Evolutionary conservation across 2,797 vertebrate species (phyloP).

Genomic region (Dromococcyx pavoninus): DNA sequence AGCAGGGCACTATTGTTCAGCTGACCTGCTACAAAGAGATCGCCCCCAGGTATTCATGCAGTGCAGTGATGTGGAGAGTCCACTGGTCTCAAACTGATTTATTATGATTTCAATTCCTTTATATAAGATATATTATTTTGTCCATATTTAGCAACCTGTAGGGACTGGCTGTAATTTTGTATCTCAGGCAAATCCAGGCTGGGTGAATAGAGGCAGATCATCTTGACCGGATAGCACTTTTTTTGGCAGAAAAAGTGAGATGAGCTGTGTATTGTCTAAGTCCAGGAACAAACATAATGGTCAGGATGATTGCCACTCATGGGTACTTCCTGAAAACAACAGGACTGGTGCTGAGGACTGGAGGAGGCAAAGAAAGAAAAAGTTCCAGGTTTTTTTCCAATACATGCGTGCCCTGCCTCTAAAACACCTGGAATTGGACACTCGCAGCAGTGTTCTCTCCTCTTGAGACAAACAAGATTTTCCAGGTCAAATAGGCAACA

Average conservation of each 20-base stretch:
- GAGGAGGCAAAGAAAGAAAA: background rate
- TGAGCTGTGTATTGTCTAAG: background rate
- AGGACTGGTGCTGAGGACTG: background rate
- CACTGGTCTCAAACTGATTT: slow-evolving; percentile 15
- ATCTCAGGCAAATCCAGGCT: background rate
- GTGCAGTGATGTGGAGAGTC: slow-evolving; percentile 49
- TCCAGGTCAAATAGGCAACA: background rate
- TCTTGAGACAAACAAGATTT: background rate
- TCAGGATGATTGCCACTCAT: background rate
- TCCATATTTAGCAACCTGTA: background rate
- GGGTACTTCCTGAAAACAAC: background rate
- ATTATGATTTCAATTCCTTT: slow-evolving; percentile 21
- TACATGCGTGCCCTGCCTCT: background rate
- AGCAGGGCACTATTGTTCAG: slow-evolving; percentile 10
- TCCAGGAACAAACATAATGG: rapidly evolving
- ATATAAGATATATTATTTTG: background rate
- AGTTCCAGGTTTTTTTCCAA: background rate
- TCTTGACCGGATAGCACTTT: background rate
- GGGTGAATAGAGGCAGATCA: background rate
- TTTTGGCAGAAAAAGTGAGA: background rate
- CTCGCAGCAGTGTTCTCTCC: background rate
- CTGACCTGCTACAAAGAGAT: slow-evolving; percentile 38
- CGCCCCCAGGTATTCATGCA: background rate
- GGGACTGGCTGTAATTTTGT: background rate
- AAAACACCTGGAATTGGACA: background rate